Evolutionary conservation across 2,888 invertebrate species (phyloP).

Genomic region (Cordilura impudica): DNA sequence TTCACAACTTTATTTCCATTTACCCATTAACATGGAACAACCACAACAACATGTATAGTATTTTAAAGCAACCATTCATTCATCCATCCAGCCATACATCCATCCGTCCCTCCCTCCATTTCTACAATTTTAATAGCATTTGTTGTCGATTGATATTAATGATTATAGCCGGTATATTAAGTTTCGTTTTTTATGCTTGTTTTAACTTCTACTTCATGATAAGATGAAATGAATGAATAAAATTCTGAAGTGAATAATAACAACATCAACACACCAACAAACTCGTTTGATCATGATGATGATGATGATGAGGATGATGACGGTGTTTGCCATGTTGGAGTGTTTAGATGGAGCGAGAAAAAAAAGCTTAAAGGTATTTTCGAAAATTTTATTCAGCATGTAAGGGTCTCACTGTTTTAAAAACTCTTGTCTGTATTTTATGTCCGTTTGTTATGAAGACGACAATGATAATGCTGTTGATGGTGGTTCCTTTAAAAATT

Average conservation of each 20-base stretch:
- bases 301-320: slow-evolving; percentile 14
- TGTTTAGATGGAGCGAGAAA: neutral
- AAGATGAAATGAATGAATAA: slow-evolving; percentile 45
- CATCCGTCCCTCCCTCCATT: slow-evolving; percentile 15
- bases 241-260: slow-evolving; percentile 43
- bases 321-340: slow-evolving; percentile 5
- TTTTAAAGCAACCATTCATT: neutral
- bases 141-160: slow-evolving; percentile 72
- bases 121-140: slow-evolving; percentile 42
- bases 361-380: slow-evolving; percentile 49
- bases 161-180: slow-evolving; percentile 71
- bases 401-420: slow-evolving; percentile 7
- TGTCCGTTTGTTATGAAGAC: slow-evolving; percentile 17
- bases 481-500: slow-evolving; percentile 27
- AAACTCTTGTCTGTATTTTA: slow-evolving; percentile 23
- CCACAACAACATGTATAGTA: neutral
- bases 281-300: slow-evolving; percentile 38
- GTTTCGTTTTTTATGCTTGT: slow-evolving; percentile 65
- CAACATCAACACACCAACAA: slow-evolving; percentile 50
- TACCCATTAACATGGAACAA: neutral
- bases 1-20: neutral
- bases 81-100: neutral
- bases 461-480: neutral
- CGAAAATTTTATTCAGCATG: slow-evolving; percentile 9
- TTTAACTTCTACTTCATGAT: slow-evolving; percentile 60